phyloP scores from a whole-genome alignment of 53 echinoderm and acorn worm species.

The Hippasteria phrygiana region DNA sequence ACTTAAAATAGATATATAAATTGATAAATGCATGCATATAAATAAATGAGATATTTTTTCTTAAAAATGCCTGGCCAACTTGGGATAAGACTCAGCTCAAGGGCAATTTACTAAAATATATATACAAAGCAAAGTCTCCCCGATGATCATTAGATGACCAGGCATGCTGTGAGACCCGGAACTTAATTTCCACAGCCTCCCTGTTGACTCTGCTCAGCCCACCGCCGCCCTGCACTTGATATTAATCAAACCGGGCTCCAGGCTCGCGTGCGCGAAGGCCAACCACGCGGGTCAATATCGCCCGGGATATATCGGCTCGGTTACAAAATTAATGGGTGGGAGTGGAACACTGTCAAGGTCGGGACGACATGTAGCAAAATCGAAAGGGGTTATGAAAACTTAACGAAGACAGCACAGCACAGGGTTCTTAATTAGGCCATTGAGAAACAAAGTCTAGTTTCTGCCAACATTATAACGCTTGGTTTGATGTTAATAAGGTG shows the following conservation, averaged over 20 bases:
- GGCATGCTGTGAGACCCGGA: background rate
- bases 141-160: background rate
- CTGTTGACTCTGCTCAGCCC: background rate
- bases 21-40: too few species aligned
- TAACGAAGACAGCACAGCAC: background rate
- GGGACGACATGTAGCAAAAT: background rate
- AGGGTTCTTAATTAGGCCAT: slow-evolving; percentile 46
- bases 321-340: slow-evolving; percentile 47
- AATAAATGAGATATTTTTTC: too few species aligned
- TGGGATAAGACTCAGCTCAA: too few species aligned
- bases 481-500: too few species aligned
- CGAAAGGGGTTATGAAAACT: background rate
- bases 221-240: background rate
- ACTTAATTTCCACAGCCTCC: background rate
- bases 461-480: background rate
- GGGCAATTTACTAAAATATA: too few species aligned
- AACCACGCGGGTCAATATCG: slow-evolving; percentile 39
- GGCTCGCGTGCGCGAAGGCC: slow-evolving; percentile 21
- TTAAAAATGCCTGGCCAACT: too few species aligned
- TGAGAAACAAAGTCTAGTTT: slow-evolving; percentile 15
- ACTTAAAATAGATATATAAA: too few species aligned
- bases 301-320: slow-evolving; percentile 32
- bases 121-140: background rate
- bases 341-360: slow-evolving; percentile 43
- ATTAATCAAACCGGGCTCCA: slow-evolving; percentile 38